These are phyloP conservation scores for Sardinella longiceps DNA, from an alignment of 2,797 vertebrate genomes.

Conservation along the genomic window DNA sequence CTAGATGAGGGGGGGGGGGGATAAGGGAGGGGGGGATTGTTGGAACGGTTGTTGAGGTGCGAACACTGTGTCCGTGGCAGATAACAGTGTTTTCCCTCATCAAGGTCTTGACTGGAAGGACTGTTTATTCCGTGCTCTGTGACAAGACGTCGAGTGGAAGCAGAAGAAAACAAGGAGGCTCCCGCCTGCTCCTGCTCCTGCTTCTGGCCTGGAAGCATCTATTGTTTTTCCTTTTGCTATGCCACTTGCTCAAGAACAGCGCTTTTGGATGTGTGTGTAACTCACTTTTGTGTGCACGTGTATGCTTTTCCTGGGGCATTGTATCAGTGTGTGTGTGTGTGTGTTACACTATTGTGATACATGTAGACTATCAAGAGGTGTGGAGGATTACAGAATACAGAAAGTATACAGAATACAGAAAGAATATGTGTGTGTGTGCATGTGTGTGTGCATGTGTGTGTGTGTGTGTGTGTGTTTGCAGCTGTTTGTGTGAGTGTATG, in stretches of 20 bases:
- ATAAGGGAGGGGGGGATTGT: neutral
- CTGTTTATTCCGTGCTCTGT: slow-evolving; percentile 41
- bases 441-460: slow-evolving; percentile 14
- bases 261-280: neutral
- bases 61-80: slow-evolving; percentile 46
- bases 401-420: too few relatives aligned
- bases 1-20: neutral
- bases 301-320: neutral
- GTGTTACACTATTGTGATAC: neutral
- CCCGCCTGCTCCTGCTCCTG: neutral
- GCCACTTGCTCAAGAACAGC: neutral
- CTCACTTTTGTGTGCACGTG: slow-evolving; percentile 29
- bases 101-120: slow-evolving; percentile 51
- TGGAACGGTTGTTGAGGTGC: slow-evolving; percentile 20
- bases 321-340: slow-evolving; percentile 7
- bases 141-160: neutral
- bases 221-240: neutral
- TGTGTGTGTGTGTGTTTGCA: neutral
- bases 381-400: neutral
- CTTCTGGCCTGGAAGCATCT: neutral
- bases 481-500: neutral
- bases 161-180: neutral
- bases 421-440: slow-evolving; percentile 30
- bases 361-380: neutral
- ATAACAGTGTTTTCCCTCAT: slow-evolving; percentile 54